Conservation (phyloP, 2,797 vertebrate genomes). For the Psittacula echo region DNA sequence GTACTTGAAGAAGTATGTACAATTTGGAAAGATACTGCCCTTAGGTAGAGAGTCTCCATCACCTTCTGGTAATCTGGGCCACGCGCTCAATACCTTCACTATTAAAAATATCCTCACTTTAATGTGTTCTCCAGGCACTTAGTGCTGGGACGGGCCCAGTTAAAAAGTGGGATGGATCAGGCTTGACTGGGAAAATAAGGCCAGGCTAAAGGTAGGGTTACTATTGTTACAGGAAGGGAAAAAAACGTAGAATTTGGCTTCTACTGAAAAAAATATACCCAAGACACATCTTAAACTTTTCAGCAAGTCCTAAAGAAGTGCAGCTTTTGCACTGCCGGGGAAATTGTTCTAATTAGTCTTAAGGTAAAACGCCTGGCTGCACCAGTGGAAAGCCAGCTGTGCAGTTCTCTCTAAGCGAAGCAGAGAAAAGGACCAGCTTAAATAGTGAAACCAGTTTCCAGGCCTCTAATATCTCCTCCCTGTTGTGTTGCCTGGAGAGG, state of each 20-base stretch:
- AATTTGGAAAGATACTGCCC: not conserved
- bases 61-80: not conserved
- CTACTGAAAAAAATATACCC: slow-evolving; percentile 11
- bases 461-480: not conserved
- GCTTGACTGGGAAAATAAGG: not conserved
- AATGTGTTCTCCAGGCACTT: not conserved
- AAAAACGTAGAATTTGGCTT: not conserved
- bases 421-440: not conserved
- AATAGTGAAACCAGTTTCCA: not conserved
- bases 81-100: not conserved
- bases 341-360: slow-evolving; percentile 6
- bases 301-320: not conserved
- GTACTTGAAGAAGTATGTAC: not conserved
- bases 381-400: not conserved
- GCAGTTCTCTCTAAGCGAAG: not conserved
- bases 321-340: not conserved
- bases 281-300: slow-evolving; percentile 18
- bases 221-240: not conserved
- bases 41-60: not conserved
- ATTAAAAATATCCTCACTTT: not conserved
- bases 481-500: not conserved
- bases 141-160: not conserved
- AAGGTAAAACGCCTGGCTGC: not conserved
- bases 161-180: not conserved
- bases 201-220: not conserved